Percentiles rank a stretch among this genome's conserved stretches.
These are phyloP conservation scores for Zaprionus vittiger DNA, from an alignment of 1,140 invertebrate genomes.

Conservation along the genomic window DNA sequence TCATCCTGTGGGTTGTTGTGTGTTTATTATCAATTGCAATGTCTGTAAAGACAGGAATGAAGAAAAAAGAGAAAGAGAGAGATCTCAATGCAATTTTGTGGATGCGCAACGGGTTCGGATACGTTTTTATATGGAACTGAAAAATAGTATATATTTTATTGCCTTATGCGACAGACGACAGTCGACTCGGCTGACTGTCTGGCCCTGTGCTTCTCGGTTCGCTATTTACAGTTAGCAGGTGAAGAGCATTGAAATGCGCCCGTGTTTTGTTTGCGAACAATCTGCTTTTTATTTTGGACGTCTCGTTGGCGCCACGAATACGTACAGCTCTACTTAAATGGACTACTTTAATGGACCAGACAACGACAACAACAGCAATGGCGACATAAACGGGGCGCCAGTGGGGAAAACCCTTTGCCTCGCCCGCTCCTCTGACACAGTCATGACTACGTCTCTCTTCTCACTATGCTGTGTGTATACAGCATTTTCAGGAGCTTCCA, in stretches of 20 bases:
- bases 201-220: constrained; percentile 40
- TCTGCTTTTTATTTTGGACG: constrained; percentile 80
- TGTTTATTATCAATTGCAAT: constrained; percentile 71
- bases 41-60: constrained; percentile 14
- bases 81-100: constrained; percentile 12
- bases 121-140: constrained; percentile 65
- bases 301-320: constrained; percentile 70
- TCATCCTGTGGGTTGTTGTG: constrained; percentile 45
- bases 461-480: constrained; percentile 2
- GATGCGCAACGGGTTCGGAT: constrained; percentile 21
- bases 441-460: constrained; percentile 11
- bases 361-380: constrained; percentile 45
- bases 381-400: constrained; percentile 70
- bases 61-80: constrained; percentile 7
- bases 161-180: constrained; percentile 45
- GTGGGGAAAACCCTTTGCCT: neutral
- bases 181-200: constrained; percentile 39
- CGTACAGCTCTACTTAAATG: constrained; percentile 65
- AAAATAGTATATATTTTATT: constrained; percentile 68
- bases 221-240: constrained; percentile 74
- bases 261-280: constrained; percentile 79
- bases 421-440: neutral
- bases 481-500: constrained; percentile 16
- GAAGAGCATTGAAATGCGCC: constrained; percentile 77
- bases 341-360: constrained; percentile 75